Percentiles rank a stretch among this genome's conserved stretches.
These are phyloP conservation scores for Zaprionus nigranus DNA, from an alignment of 1,140 invertebrate genomes.

Conservation along the genomic window DNA sequence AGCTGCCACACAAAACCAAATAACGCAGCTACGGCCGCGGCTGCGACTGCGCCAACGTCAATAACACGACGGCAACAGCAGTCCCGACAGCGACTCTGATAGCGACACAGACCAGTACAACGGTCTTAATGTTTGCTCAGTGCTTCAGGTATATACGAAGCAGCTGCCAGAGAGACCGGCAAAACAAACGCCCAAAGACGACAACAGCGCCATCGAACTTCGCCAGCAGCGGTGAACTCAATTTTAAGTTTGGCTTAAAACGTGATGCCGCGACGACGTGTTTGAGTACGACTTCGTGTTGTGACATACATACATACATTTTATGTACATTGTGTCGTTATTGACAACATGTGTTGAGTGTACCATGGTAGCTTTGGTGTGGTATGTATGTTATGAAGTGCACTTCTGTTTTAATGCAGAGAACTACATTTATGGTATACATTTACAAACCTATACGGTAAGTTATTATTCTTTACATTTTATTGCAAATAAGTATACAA, in stretches of 20 bases:
- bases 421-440: neutral
- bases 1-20: slow-evolving; percentile 82
- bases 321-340: neutral
- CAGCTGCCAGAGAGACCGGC: slow-evolving; percentile 54
- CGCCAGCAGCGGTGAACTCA: slow-evolving; percentile 15
- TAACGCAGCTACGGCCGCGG: slow-evolving; percentile 21
- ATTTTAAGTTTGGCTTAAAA: slow-evolving; percentile 36
- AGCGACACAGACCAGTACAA: slow-evolving; percentile 21
- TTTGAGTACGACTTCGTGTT: slow-evolving; percentile 60
- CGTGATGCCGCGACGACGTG: slow-evolving; percentile 25
- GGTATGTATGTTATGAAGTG: slow-evolving; percentile 28
- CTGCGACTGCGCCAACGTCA: slow-evolving; percentile 21
- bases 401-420: slow-evolving; percentile 30
- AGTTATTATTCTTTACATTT: neutral
- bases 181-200: slow-evolving; percentile 53
- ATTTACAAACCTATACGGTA: neutral
- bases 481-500: neutral
- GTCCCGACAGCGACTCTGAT: slow-evolving; percentile 24
- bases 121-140: slow-evolving; percentile 28
- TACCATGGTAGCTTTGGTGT: slow-evolving; percentile 30
- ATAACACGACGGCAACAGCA: slow-evolving; percentile 31
- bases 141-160: slow-evolving; percentile 56
- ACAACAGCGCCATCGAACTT: slow-evolving; percentile 31
- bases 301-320: neutral
- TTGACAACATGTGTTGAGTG: slow-evolving; percentile 33